phyloP scores from a whole-genome alignment of 2,113 vertebrate species.

The Vidua macroura region DNA sequence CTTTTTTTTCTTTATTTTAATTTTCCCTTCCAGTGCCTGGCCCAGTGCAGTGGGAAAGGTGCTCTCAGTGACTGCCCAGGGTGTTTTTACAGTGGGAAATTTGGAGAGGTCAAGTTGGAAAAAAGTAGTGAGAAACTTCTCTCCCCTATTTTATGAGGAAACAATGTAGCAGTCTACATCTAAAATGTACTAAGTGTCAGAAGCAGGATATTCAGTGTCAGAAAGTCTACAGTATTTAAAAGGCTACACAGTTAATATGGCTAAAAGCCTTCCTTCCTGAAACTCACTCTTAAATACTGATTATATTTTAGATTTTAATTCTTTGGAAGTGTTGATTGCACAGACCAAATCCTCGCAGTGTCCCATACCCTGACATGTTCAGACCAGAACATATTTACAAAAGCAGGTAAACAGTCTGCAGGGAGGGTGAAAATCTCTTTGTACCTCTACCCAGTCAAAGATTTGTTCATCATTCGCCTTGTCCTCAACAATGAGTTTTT shows the following conservation, averaged over 20 bases:
- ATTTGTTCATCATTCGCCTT: conserved; percentile 94
- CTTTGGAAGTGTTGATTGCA: background rate
- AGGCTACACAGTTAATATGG: background rate
- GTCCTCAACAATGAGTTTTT: conserved; percentile 91
- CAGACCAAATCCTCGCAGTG: background rate
- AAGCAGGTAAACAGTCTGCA: background rate
- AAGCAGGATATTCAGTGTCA: background rate
- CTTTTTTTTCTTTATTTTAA: background rate
- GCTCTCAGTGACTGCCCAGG: background rate
- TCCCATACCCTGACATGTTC: background rate
- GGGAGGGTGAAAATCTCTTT: conserved; percentile 8
- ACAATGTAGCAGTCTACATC: fast-evolving
- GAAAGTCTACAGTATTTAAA: background rate
- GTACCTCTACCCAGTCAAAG: conserved; percentile 99
- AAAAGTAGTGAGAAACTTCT: background rate
- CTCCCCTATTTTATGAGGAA: background rate
- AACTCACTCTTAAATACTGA: background rate
- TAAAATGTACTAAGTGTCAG: background rate
- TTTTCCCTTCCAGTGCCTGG: background rate
- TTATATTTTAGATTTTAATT: background rate
- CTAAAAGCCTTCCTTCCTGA: background rate
- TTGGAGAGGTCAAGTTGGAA: background rate
- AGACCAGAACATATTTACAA: background rate
- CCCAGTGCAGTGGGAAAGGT: background rate
- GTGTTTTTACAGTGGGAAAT: background rate